Conservation (phyloP, 1,140 invertebrate species). For the Drosophila suzukii region DNA sequence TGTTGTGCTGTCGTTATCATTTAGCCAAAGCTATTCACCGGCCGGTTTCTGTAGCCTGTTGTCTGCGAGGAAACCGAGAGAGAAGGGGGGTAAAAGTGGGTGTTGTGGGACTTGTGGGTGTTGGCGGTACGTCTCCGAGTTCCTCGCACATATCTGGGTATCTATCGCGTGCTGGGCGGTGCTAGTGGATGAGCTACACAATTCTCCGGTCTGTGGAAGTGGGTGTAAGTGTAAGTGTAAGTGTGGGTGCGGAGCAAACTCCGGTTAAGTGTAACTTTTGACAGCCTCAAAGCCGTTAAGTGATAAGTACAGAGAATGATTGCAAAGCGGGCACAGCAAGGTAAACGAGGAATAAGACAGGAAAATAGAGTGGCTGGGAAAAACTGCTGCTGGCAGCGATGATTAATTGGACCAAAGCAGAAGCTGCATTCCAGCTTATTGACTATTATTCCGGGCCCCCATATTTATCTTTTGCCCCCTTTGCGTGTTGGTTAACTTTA, state of each 20-base stretch:
- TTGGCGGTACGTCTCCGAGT: constrained; percentile 20
- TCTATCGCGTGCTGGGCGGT: constrained; percentile 34
- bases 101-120: constrained; percentile 6
- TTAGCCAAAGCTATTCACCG: constrained; percentile 57
- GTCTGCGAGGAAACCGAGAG: constrained; percentile 6
- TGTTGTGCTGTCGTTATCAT: constrained; percentile 71
- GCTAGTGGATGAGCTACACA: constrained; percentile 14
- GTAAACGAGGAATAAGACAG: constrained; percentile 1
- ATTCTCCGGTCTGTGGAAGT: neutral
- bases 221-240: constrained; percentile 9
- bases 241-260: constrained; percentile 30
- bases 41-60: constrained; percentile 54
- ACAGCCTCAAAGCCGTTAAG: constrained; percentile 62
- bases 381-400: constrained; percentile 36
- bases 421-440: constrained; percentile 49
- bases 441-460: constrained; percentile 21
- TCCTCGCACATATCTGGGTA: neutral
- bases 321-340: constrained; percentile 25
- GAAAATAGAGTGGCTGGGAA: constrained; percentile 15
- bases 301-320: constrained; percentile 49
- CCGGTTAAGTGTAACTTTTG: constrained; percentile 67
- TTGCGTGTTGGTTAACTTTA: constrained; percentile 13
- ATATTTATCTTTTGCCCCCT: constrained; percentile 5
- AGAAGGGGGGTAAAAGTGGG: neutral
- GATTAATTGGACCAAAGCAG: constrained; percentile 53